phyloP scores from a whole-genome alignment of 2,888 invertebrate genomes.

The Tholera decimalis region DNA sequence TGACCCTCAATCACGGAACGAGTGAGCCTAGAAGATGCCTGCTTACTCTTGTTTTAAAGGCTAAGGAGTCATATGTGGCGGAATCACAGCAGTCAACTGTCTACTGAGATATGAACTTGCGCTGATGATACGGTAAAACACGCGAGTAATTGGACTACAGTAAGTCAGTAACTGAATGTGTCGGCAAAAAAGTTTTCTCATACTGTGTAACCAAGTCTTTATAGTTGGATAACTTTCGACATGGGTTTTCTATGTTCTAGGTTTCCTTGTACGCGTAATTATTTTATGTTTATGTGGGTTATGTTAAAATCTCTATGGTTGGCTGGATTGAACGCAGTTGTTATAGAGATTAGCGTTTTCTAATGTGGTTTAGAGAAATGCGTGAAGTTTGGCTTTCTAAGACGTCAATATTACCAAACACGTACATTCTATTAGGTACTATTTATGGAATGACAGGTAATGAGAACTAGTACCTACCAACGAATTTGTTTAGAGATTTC shows the following conservation, averaged over 20 bases:
- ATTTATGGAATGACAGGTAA: background rate
- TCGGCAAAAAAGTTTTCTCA: background rate
- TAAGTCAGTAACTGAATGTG: background rate
- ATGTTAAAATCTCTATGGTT: constrained; percentile 22
- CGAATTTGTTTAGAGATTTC: background rate
- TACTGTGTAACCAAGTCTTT: constrained; percentile 30
- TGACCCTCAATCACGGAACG: too few relatives aligned
- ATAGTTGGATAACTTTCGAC: constrained; percentile 46
- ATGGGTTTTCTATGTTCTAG: constrained; percentile 44
- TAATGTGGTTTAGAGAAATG: constrained; percentile 43
- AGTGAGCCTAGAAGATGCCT: too few relatives aligned
- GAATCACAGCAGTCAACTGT: background rate
- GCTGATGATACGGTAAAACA: background rate
- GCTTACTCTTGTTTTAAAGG: too few relatives aligned
- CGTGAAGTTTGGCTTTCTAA: constrained; percentile 32
- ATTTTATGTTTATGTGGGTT: constrained; percentile 39
- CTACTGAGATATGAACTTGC: background rate
- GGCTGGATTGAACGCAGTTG: constrained; percentile 10
- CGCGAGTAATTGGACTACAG: background rate
- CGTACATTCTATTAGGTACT: background rate
- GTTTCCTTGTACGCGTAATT: constrained; percentile 47
- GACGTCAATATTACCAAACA: background rate
- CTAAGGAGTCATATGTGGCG: too few relatives aligned
- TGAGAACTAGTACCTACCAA: background rate
- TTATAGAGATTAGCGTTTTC: constrained; percentile 8